Evolutionary conservation across 2,113 vertebrate genomes (phyloP), one percentile per base, ranked within the genome.

Genomic region (Boulengeromyrus knoepffleri): DNA sequence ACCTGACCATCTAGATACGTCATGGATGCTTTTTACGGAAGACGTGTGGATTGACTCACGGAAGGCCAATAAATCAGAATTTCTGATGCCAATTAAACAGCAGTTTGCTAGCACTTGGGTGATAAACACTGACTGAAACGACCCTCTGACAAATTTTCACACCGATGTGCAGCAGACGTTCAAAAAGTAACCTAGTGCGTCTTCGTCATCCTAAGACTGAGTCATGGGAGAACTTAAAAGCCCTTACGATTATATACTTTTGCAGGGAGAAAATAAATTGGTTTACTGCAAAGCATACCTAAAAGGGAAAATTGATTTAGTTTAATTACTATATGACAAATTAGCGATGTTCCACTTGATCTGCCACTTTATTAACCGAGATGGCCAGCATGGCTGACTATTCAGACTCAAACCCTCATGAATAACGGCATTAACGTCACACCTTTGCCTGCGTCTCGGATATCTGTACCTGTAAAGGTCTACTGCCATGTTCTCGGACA

Each of bases 301-400:
- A 80, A 21, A 45, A 15, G 47, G 45, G 84, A 31, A 70, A 88
- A 66, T 42, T 45, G 7, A 58, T 45, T 45, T 47, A 45, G 58
- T 21, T 87, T 89, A 90, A 91, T 90, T 84, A 89, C 42, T 56
- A 42, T 83, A 88, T 52, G 87, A 66, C 90, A 86, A 92, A 83
- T 47, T 85, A 10, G 86, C 77, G 52, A 45, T 66, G 56, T 31
- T 56, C 1, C 9, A 85, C 24, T 21, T 46, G 31, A 31, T 46
- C 87, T 88, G 3, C 42, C 42, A 19, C 27, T 53, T 84, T 27
- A 74, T 89, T 45, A 46, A 36, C 85, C 45, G 19, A 52, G 89
- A 47, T 17, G 21, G 58, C 50, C 6, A 56, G 36, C 85, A 12
- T 1, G 21, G 8, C 66, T 46, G 77, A 39, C 36, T 46, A 2